Base-by-base conservation (phyloP, 2,888 invertebrate genomes). In the Spatulosminthurus flaviceps region DNA sequence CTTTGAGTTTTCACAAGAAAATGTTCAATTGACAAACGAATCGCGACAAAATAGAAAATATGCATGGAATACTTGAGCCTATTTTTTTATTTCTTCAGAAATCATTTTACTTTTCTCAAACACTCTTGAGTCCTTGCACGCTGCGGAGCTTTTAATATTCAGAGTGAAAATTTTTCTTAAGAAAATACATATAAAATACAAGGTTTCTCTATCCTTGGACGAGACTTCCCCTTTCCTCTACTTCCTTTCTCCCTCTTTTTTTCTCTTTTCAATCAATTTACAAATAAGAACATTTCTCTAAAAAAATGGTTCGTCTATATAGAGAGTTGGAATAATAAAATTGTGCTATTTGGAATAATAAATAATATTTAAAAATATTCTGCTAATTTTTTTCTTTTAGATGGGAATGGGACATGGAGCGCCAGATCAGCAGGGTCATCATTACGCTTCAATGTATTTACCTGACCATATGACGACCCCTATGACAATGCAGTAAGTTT, bases 391-490 rank as follows among this genome's bases (percentile, higher is more conserved):
- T 64, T 16, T 16, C 77, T 78, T 70, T n/a, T 77, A 82, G 81
- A 83, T 84, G 84, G 81, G 80, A 70, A 83, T 83, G 83, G 82
- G 81, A 67, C 81, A 80, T 73, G 82, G 80, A 24, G 73, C 80
- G 79, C 82, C 82, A 79, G 82, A 81, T 80, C 84, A 84, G 80
- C 84, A 81, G 60, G 70, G 72, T 66, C 77, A 77, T 42, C 83
- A 84, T 81, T 84, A 83, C 77, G 67, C 83, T 80, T 60, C 80
- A 82, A 84, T 84, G 84, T 84, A 84, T 78, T 78, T 84, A 82
- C 84, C 84, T 83, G 84, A 84, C 72, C 84, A 84, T 72, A 83
- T 83, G 83, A 77, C 81, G 43, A 82, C 82, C 60, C 83, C 83
- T 34, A 83, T 83, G 82, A 83, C 83, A 74, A 82, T 83, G 78